Evolutionary conservation across 2,113 vertebrate species (phyloP).

Genomic region (Cephalopterus ornatus): DNA sequence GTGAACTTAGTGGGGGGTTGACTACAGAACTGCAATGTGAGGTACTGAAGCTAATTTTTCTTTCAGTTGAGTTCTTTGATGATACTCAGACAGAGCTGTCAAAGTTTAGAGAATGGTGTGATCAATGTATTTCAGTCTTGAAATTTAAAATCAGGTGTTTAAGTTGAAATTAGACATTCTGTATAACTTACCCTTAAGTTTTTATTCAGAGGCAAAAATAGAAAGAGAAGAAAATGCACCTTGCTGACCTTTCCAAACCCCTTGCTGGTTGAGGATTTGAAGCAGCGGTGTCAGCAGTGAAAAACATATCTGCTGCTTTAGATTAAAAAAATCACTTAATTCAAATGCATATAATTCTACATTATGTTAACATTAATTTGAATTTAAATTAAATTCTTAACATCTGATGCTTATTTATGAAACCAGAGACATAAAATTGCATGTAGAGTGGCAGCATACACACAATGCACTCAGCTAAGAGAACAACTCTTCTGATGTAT

Average conservation of each 20-base stretch:
- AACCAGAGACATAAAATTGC: constrained; percentile 27
- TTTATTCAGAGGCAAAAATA: background rate
- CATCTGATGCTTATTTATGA: constrained; percentile 33
- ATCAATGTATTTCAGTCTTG: background rate
- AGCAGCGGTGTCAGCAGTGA: background rate
- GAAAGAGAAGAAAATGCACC: background rate
- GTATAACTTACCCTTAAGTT: background rate
- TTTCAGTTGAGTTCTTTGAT: background rate
- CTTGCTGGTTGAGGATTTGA: background rate
- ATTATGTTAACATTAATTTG: constrained; percentile 41
- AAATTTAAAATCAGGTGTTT: background rate
- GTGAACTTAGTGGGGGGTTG: fast-evolving
- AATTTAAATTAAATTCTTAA: constrained; percentile 41
- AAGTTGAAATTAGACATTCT: background rate
- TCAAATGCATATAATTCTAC: background rate
- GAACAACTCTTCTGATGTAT: background rate
- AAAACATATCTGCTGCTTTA: background rate
- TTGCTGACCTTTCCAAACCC: background rate
- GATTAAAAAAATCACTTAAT: background rate
- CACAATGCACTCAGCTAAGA: background rate
- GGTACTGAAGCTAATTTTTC: background rate
- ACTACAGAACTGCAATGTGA: background rate
- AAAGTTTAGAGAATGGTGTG: background rate
- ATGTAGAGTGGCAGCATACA: background rate
- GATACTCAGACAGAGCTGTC: background rate